Evolutionary conservation across 1,140 invertebrate species (phyloP), one percentile per base, ranked within the genome.

Genomic region (Parasteatoda tepidariorum): DNA sequence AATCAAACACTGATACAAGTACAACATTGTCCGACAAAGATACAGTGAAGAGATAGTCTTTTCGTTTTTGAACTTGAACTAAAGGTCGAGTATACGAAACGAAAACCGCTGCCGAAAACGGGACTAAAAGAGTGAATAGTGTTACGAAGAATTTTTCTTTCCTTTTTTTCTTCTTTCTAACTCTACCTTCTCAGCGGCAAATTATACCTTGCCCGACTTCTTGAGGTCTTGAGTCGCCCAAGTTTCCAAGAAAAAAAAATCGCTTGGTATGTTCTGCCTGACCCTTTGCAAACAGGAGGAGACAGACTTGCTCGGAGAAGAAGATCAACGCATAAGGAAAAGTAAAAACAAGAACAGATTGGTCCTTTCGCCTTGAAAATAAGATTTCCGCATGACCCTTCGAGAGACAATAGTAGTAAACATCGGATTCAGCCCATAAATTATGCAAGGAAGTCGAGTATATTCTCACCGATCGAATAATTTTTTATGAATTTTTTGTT

Each of bases 61-160:
- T 71, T 55, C 68, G 28, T 13, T 33, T 55, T 22, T 71, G 68
- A 71, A 71, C 68, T 55, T 71, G 68, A 71, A 71, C 68, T 55
- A 68, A 55, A 48, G 68, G 68, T 71, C 68, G 41, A 11, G 66
- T n/a, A 68, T 22, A 18, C 31, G 26, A 64, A 31, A 24, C 18
- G 24, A 26, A 64, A 41, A 55, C 68, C 48, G 26, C 41, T 71
- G 48, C 68, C 41, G 68, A 71, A n/a, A n/a, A 71, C 68, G 68
- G 68, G 48, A 55, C n/a, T 22, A 2, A 6, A 68, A n/a, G 33
- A 38, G n/a, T 5, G 15, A 41, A 28, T 22, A 24, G 41, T 41
- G 38, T 24, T 34, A n/a, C 28, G 41, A 30, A 71, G 57, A 24
- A 71, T 24, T 11, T 22, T 48, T 7, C 30, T 28, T 34, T 71